Conservation (phyloP, 2,797 vertebrate species). For the Holocentrus rufus region DNA sequence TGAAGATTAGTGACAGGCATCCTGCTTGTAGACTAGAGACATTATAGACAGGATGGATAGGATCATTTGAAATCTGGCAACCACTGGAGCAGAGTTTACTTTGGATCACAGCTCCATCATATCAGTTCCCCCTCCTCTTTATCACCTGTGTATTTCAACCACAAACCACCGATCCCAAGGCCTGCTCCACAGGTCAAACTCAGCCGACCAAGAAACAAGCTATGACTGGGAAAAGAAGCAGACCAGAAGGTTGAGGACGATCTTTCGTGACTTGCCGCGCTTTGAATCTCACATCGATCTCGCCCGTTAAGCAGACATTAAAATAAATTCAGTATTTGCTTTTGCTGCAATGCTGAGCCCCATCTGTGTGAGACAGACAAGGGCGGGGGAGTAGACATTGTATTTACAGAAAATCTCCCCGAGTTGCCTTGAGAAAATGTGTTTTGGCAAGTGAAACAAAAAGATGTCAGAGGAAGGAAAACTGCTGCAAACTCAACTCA, state of each 20-base stretch:
- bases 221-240: neutral
- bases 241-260: neutral
- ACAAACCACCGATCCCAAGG: neutral
- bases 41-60: conserved; percentile 6
- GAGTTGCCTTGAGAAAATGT: conserved; percentile 31
- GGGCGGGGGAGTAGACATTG: neutral
- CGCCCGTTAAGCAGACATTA: neutral
- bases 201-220: neutral
- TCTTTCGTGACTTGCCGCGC: neutral
- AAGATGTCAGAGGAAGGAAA: conserved; percentile 6
- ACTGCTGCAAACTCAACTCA: neutral
- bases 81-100: neutral
- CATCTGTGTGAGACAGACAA: conserved; percentile 9
- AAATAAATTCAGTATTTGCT: neutral
- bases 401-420: conserved; percentile 20
- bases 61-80: neutral
- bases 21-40: neutral
- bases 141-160: neutral
- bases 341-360: neutral
- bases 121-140: neutral
- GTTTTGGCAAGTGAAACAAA: conserved; percentile 45
- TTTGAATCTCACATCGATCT: conserved; percentile 7
- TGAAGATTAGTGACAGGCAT: conserved; percentile 35
- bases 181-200: conserved; percentile 6
- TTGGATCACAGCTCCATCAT: neutral